Evolutionary conservation across 1,140 invertebrate species (phyloP), one percentile per base, ranked within the genome.

Genomic region (Anagrus nilaparvatae): DNA sequence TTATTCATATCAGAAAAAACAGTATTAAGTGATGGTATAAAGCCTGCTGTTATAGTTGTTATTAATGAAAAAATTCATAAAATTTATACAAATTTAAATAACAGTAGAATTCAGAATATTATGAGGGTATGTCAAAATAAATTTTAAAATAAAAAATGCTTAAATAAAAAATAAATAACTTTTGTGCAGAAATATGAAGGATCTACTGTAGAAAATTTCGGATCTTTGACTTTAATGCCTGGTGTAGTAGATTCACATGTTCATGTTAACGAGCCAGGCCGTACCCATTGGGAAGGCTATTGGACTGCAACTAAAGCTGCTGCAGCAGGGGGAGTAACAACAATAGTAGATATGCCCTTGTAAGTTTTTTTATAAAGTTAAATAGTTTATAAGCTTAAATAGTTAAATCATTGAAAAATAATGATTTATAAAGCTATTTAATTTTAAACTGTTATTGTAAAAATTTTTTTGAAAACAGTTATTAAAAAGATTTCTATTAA

Each of bases 241-340:
- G 90, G 84, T 14, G 64, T 93, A 2, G 84, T 94, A 28, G 89
- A 93, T 65, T 77, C 87, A 1, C 88, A 93, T 58, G 87, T 92
- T 1, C 87, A 93, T 55, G 73, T 92, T 4, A 80, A 90, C 49
- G 88, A 92, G 60, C 89, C 88, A 2, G 89, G 89, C 1, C 65
- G 79, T n/a, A 78, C 74, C 0, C 72, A 77, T 9, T 82, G 78
- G 78, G 81, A 86, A 62, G 81, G 81, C 5, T 84, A 78, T 63
- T 60, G 58, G 3, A 75, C 77, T 2, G 82, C 79, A 9, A 84
- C 81, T 7, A 67, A 61, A 50, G 80, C 82, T 5, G 82, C 82
- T 2, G 79, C 81, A 2, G 77, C 75, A 9, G 82, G 79, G 5
- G 82, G 82, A 9, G 73, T 81, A 21, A 84, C 81, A 7, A 82